Percentiles rank a stretch among this genome's conserved stretches.
phyloP scores from a whole-genome alignment of 2,797 vertebrate species.

The Spinus pinus region DNA sequence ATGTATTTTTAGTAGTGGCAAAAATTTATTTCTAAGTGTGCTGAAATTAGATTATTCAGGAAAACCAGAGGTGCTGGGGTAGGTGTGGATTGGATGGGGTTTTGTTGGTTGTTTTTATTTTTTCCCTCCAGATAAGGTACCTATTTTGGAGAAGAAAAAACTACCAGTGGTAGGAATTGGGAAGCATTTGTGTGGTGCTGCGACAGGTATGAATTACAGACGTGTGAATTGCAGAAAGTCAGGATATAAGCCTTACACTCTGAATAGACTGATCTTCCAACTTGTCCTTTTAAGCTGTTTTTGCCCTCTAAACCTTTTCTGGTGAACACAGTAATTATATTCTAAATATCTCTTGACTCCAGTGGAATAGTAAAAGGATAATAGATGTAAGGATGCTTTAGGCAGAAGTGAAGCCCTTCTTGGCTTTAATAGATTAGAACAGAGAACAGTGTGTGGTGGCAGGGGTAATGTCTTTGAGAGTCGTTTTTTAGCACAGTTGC shows the following conservation, averaged over 20 bases:
- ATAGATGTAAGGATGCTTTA: background rate
- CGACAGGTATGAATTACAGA: slow-evolving; percentile 81
- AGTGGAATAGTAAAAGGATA: background rate
- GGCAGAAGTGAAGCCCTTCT: background rate
- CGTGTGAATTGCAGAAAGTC: background rate
- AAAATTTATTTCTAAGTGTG: background rate
- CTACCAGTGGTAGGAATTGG: slow-evolving; percentile 89
- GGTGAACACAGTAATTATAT: background rate
- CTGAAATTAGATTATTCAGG: background rate
- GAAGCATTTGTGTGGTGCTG: slow-evolving; percentile 94
- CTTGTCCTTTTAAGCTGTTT: background rate
- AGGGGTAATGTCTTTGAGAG: background rate
- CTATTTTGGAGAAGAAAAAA: slow-evolving; percentile 77
- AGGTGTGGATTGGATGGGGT: background rate
- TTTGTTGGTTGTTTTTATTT: background rate
- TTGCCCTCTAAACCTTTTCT: background rate
- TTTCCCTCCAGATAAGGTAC: slow-evolving; percentile 79
- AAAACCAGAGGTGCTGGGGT: background rate
- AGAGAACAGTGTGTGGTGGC: background rate
- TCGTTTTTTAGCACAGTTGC: background rate
- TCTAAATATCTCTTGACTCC: background rate
- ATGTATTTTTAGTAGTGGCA: background rate
- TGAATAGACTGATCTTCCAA: background rate
- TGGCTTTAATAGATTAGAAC: background rate
- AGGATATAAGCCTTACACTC: background rate